Evolutionary conservation across 2,888 invertebrate species (phyloP), one percentile per base, ranked within the genome.

Genomic region (Eupithecia subumbrata): DNA sequence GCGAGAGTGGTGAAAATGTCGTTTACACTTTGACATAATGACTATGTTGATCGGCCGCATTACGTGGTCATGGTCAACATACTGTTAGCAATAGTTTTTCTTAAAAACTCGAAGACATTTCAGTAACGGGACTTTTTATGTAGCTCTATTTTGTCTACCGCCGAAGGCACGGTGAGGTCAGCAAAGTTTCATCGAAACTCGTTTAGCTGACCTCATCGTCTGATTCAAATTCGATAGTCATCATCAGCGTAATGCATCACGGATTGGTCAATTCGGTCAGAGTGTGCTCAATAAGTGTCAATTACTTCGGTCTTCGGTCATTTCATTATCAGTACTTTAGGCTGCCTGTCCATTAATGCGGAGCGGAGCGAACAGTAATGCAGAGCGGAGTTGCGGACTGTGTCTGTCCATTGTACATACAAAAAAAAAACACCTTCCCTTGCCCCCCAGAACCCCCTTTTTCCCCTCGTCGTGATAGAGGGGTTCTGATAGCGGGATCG

Each of bases 211-310:
- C 67, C 68, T 76, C 73, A 76, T 60, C 56, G 14, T 71, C 73
- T 76, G 71, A 76, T 73, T 76, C 71, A 67, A 76, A 69, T 45
- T 69, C 72, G 69, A 72, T 63, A 69, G 75, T 48, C 74, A 68
- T 56, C 72, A 66, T 66, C 64, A 43, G 1, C 40, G 11, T 30
- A 22, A 67, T 64, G 70, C 25, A 52, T 72, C 56, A 64, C 22
- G 8, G 64, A 63, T 8, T 64, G 25, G 67, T 40, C 18, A 40
- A 40, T 22, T 40, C 5, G 16, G 34, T 64, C 30, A 34, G 30
- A 16, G 67, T 63, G 69, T 69, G 43, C 64, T 75, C 69, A 60
- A 63, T 71, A 71, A 30, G 52, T 69, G 48, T 76, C 68, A 71
- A 68, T 73, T 63, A 71, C 67, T 40, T 52, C n/a, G n/a, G n/a